Percentiles rank a stretch among this genome's conserved stretches.
phyloP scores from a whole-genome alignment of 2,888 invertebrate genomes.

The Synergus japonicus region DNA sequence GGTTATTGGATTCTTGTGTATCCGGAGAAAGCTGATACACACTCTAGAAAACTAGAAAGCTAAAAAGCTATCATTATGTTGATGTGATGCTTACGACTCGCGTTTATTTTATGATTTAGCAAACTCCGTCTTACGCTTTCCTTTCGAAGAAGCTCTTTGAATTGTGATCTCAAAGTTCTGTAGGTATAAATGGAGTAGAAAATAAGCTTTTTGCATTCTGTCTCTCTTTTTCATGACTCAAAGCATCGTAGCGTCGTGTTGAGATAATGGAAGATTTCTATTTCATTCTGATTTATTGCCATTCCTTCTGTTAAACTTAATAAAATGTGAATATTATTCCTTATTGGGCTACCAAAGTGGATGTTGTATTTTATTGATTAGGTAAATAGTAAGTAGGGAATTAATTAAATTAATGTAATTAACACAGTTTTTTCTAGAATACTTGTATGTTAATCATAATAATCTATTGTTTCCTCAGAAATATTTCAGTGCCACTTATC shows the following conservation, averaged over 20 bases:
- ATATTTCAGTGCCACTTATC: slow-evolving; percentile 11
- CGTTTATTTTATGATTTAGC: slow-evolving; percentile 8
- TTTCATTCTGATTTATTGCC: neutral
- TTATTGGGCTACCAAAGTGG: neutral
- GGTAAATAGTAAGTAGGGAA: no score
- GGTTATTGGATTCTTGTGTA: slow-evolving; percentile 54
- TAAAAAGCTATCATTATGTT: slow-evolving; percentile 24
- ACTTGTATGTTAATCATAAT: neutral
- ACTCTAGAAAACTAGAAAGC: neutral
- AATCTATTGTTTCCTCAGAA: neutral
- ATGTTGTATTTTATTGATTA: neutral
- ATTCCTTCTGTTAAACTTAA: neutral
- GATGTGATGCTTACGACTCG: neutral
- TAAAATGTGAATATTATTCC: neutral
- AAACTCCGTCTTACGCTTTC: neutral
- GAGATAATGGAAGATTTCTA: neutral
- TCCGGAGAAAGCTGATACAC: neutral
- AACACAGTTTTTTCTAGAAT: no score
- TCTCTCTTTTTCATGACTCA: neutral
- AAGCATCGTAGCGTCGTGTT: neutral
- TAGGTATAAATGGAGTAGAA: slow-evolving; percentile 32
- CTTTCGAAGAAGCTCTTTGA: neutral
- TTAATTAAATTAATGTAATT: no score
- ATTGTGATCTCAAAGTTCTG: neutral
- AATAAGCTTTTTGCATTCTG: slow-evolving; percentile 29